phyloP scores from a whole-genome alignment of 2,888 invertebrate genomes.

The Hedya salicella region DNA sequence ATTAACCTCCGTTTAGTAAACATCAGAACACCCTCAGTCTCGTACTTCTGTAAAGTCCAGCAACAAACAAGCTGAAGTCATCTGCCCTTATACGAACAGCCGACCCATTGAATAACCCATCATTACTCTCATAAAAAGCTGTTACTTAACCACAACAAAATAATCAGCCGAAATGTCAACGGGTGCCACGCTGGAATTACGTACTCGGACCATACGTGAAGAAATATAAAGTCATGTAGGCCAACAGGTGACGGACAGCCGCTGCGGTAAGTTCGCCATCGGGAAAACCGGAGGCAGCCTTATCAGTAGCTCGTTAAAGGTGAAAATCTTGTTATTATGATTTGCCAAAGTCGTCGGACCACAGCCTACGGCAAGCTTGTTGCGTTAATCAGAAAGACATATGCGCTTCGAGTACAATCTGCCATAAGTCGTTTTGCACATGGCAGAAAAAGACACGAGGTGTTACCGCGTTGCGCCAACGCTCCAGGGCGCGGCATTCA shows the following conservation, averaged over 20 bases:
- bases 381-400: background rate
- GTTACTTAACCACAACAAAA: conserved; percentile 39
- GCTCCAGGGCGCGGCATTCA: conserved; percentile 40
- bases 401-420: background rate
- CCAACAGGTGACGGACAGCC: conserved; percentile 14
- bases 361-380: conserved; percentile 21
- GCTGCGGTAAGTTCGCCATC: background rate
- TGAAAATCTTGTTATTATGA: conserved; percentile 29
- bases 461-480: conserved; percentile 30
- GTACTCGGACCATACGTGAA: conserved; percentile 28
- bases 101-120: conserved; percentile 23
- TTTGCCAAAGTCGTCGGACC: conserved; percentile 14
- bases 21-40: background rate
- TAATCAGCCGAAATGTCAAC: conserved; percentile 39
- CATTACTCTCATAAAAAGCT: conserved; percentile 27
- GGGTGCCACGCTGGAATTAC: conserved; percentile 19
- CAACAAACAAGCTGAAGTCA: conserved; percentile 50
- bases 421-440: conserved; percentile 3
- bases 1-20: background rate
- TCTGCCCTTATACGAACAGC: conserved; percentile 12
- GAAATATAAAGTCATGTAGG: conserved; percentile 32
- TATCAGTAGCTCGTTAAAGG: conserved; percentile 26
- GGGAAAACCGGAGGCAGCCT: conserved; percentile 8
- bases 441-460: conserved; percentile 15
- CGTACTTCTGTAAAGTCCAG: background rate